Evolutionary conservation across 2,113 vertebrate species (phyloP), one percentile per base, ranked within the genome.

Genomic region (Vidua chalybeata): DNA sequence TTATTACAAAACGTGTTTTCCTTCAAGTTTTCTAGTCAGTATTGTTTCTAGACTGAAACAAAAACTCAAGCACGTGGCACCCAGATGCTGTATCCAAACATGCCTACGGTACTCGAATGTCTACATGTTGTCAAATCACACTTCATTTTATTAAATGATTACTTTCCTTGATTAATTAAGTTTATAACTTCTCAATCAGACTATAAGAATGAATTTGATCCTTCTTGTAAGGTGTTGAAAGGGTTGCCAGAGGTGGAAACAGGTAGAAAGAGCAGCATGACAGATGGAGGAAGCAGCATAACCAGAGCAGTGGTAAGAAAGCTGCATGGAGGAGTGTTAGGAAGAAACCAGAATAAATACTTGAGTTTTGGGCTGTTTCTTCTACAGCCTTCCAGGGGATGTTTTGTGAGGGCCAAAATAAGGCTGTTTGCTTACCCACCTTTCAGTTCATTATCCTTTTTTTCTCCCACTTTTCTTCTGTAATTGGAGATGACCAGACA

Each of bases 301-400:
- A 27, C 28, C 20, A 67, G 33, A 46, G 15, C 27, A 17, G 24
- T 46, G 11, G 21, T 63, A 15, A 76, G 37, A 48, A 77, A 80
- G 26, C 1, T 1, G 15, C 1, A 0, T 22, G 37, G 31, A 69
- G 10, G 8, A 6, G 5, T 27, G 12, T 23, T 61, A 28, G 11
- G 37, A 35, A 74, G 13, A 62, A 94, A 71, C 8, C 63, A 37
- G 26, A 49, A 66, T 49, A 24, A 84, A 49, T 9, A 54, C 24
- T 15, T 46, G 33, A 59, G 11, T 9, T 91, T 61, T 28, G 43
- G 17, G 5, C 23, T 84, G 11, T 45, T 89, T 6, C 17, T 58
- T 80, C 54, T 55, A 7, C 9, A 21, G 2, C 49, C 51, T 86
- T 20, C 28, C 49, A n/a, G 33, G 61, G 37, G 20, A 27, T 64